Evolutionary conservation across 2,113 vertebrate genomes (phyloP), one percentile per base, ranked within the genome.

Genomic region (Burhinus bistriatus): DNA sequence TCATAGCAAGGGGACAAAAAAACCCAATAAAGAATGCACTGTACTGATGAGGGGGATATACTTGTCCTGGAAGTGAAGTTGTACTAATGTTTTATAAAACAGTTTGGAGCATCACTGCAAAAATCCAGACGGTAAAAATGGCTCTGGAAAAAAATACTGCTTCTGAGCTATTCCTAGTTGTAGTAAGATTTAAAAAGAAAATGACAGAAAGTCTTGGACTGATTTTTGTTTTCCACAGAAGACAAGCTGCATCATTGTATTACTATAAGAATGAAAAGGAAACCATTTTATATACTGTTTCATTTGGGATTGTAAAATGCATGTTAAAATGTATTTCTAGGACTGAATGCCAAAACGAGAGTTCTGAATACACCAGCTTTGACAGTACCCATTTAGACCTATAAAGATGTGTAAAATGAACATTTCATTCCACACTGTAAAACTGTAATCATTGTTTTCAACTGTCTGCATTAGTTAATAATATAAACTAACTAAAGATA

Each of bases 351-450:
- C 55, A 87, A 75, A 89, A 64, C 6, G 30, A 66, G 70, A 87
- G 22, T 61, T 90, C 42, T 34, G 26, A 83, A 80, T 14, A 32
- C 4, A 75, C 9, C 66, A 72, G 29, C 69, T 90, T 86, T 64
- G 72, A 38, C 40, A 82, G 42, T 40, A 83, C 18, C 30, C 34
- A 42, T 30, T 65, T 52, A 79, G 40, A 92, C 40, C 66, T 27
- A 64, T 32, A 45, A 79, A 88, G 84, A 80, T 95, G 95, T 95
- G 93, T 44, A 96, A 97, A 96, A 96, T 94, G 91, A 97, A 95
- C 78, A 62, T 94, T 93, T 97, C 81, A 40, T 94, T 95, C 78
- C 89, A 95, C 8, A 45, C n/a, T 45, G 42, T 79, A 62, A 83
- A 92, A 89, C 2, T 40, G 5, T 40, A 68, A 80, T 45, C 25